Conservation (phyloP, 1,140 invertebrate species). For the Euborellia annulipes region DNA sequence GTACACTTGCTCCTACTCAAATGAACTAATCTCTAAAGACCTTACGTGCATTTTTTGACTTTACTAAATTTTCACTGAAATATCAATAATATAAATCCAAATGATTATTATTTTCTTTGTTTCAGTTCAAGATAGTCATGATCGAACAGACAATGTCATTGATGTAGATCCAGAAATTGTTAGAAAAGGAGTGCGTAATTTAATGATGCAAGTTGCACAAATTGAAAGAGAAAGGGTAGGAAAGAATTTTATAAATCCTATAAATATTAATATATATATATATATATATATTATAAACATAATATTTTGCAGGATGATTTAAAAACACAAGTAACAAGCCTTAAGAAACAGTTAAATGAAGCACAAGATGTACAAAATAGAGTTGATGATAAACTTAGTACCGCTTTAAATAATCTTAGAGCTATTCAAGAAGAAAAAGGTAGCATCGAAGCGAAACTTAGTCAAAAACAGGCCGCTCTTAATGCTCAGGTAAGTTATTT, state of each 20-base stretch:
- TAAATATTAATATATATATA: too few relatives aligned
- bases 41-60: too few relatives aligned
- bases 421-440: slow-evolving; percentile 59
- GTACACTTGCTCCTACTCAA: too few relatives aligned
- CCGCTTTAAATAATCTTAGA: slow-evolving; percentile 41
- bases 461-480: slow-evolving; percentile 53
- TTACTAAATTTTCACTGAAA: too few relatives aligned
- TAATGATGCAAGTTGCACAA: slow-evolving; percentile 80
- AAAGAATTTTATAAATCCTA: too few relatives aligned
- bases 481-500: slow-evolving; percentile 34
- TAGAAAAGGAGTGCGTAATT: slow-evolving; percentile 64
- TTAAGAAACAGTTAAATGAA: slow-evolving; percentile 57
- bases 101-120: too few relatives aligned
- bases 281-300: too few relatives aligned
- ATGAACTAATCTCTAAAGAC: too few relatives aligned
- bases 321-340: slow-evolving; percentile 45
- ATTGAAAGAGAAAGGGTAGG: slow-evolving; percentile 65
- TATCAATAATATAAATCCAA: too few relatives aligned
- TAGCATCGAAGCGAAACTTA: slow-evolving; percentile 46
- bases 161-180: slow-evolving; percentile 78
- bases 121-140: too few relatives aligned
- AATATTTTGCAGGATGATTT: slow-evolving; percentile 47
- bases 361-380: slow-evolving; percentile 48
- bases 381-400: slow-evolving; percentile 48
- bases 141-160: slow-evolving; percentile 36